Percentiles rank a stretch among this genome's conserved stretches.
phyloP scores from a whole-genome alignment of 2,797 vertebrate genomes.

The Pristis pectinata region DNA sequence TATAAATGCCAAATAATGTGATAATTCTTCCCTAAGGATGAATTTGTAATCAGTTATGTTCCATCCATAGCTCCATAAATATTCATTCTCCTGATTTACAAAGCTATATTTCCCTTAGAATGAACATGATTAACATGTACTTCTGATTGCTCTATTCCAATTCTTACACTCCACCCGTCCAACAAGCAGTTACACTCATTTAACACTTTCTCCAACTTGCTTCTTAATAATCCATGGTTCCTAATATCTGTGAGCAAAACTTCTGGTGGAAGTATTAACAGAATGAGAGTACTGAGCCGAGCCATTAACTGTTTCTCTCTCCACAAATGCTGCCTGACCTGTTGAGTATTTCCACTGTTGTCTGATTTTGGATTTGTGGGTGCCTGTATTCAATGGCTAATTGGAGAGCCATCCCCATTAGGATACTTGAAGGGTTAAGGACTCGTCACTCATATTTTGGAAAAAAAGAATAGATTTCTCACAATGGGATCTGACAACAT shows the following conservation, averaged over 20 bases:
- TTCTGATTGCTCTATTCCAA: background rate
- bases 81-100: background rate
- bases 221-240: background rate
- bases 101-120: background rate
- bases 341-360: too few relatives aligned
- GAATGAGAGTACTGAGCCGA: too few relatives aligned
- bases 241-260: background rate
- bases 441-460: too few relatives aligned
- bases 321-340: too few relatives aligned
- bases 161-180: background rate
- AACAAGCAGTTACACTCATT: background rate
- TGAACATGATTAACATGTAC: background rate
- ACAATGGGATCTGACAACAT: background rate
- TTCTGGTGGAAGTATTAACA: background rate
- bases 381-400: background rate
- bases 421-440: too few relatives aligned
- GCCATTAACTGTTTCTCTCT: too few relatives aligned
- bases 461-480: background rate
- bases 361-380: background rate
- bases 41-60: background rate
- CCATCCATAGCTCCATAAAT: background rate
- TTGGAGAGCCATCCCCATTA: background rate
- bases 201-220: background rate
- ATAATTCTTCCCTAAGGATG: background rate
- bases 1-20: background rate